Percentiles rank a stretch among this genome's conserved stretches.
phyloP scores from a whole-genome alignment of 2,113 vertebrate species.

The Electrona antarctica region DNA sequence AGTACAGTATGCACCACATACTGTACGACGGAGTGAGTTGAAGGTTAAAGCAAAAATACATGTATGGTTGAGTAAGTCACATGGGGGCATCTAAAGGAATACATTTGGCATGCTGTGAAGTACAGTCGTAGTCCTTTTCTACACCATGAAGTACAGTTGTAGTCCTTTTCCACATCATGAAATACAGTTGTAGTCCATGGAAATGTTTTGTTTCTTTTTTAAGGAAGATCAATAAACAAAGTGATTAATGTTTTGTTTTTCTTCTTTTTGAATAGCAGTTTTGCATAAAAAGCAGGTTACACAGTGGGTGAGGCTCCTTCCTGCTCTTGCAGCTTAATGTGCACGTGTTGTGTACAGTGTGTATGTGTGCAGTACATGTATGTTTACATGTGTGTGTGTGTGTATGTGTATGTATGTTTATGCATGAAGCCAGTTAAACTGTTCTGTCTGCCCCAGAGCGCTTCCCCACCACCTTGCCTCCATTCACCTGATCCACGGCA shows the following conservation, averaged over 20 bases:
- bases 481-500: constrained; percentile 91
- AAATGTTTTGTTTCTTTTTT: constrained; percentile 2
- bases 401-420: constrained; percentile 8
- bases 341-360: constrained; percentile 41
- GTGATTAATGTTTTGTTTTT: constrained; percentile 53
- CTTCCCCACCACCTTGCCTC: constrained; percentile 88
- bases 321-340: constrained; percentile 50
- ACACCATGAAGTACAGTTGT: not conserved
- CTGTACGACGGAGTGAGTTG: constrained; percentile 40
- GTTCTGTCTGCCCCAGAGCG: constrained; percentile 93
- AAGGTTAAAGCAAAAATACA: constrained; percentile 41
- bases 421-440: constrained; percentile 77
- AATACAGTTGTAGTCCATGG: constrained; percentile 32
- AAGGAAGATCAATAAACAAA: constrained; percentile 50
- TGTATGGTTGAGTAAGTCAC: constrained; percentile 55
- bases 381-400: not conserved
- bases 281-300: constrained; percentile 79
- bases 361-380: constrained; percentile 31
- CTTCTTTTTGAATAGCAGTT: constrained; percentile 67
- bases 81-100: constrained; percentile 53
- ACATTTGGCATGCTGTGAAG: constrained; percentile 87
- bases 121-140: constrained; percentile 36
- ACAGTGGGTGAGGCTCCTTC: constrained; percentile 61
- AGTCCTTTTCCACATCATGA: constrained; percentile 19
- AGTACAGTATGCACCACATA: constrained; percentile 22